Base-by-base conservation (phyloP, 2,888 invertebrate species). In the Blera fallax region DNA sequence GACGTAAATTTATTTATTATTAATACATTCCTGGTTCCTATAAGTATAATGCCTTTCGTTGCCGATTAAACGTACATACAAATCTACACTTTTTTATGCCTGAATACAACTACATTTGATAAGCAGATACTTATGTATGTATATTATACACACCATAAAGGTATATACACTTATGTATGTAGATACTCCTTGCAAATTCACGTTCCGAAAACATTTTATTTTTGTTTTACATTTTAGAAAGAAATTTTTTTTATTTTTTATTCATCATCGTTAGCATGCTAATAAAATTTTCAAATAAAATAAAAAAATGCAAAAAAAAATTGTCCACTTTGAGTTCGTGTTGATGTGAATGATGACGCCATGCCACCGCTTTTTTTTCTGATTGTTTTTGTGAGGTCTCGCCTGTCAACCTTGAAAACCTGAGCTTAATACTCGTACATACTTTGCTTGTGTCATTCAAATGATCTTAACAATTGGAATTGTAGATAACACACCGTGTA, bases 351-450 rank as follows among this genome's bases (percentile, higher is more conserved):
- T 37, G 67, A 67, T 83, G 83, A 83, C 83, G 79, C 79, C 83
- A 81, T 81, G 64, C 74, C 78, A 62, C 60, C 64, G 62, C 56
- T 78, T 73, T 72, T 37, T 54, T 72, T 14, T 37, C 29, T 50
- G 29, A 69, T 54, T 69, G 43, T 64, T 73, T 48, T 34, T 48
- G n/a, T 62, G n/a, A 70, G 27, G 64, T 70, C 56, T 74, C 52
- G 64, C 50, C 80, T 40, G 56, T 70, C 58, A 84, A 64, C 84
- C 84, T 84, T 84, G 84, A 80, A 80, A 58, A 50, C 40, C 16
- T 70, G 64, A 70, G 73, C 74, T 58, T 40, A 60, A 67, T 37
- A 52, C n/a, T n/a, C n/a, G n/a, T n/a, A n/a, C n/a, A n/a, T n/a
- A n/a, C 60, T 64, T 69, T 48, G 67, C 64, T 76, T 65, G 62